Evolutionary conservation across 2,113 vertebrate genomes (phyloP), one percentile per base, ranked within the genome.

Genomic region (Hiodon tergisus): DNA sequence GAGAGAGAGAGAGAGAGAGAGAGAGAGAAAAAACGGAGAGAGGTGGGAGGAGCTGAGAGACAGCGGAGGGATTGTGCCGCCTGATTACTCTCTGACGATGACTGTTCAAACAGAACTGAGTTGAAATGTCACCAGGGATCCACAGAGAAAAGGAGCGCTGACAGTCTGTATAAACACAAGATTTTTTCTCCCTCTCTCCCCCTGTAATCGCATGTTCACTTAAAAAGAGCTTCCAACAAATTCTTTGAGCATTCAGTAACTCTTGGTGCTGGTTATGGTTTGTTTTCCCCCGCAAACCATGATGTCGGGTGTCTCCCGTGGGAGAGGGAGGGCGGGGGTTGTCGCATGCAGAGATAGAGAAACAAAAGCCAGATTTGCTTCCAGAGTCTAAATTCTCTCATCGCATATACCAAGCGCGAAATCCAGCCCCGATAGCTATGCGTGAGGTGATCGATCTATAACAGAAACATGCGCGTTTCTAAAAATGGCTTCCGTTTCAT

Each of bases 141-240:
- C 58, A 60, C 71, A 79, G 76, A 76, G 79, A 85, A 83, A 79
- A 83, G 73, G 80, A 71, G 75, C 5, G 83, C 82, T 84, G 86
- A 87, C 87, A 87, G 87, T 74, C 85, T 85, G 73, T 78, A 81
- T 86, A 88, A 91, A 90, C 84, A 89, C 68, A 77, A 80, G 68
- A 76, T 76, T 83, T 81, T 78, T 76, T 76, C 48, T 1, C 2
- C 51, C 73, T 1, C 2, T 50, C 73, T 47, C 63, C 7, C 69
- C 46, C 75, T 80, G 78, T 79, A 87, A 86, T 87, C 81, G 74
- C 82, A 85, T 82, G 84, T 86, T 85, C 85, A 81, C 79, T 86
- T 85, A 79, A 85, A 86, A 85, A 81, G 80, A 81, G 83, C 81
- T 81, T 83, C 87, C 81, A 83, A 76, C 84, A 83, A 81, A 86